Evolutionary conservation across 2,113 vertebrate species (phyloP), one percentile per base, ranked within the genome.

Genomic region (Muscicapa adusta): DNA sequence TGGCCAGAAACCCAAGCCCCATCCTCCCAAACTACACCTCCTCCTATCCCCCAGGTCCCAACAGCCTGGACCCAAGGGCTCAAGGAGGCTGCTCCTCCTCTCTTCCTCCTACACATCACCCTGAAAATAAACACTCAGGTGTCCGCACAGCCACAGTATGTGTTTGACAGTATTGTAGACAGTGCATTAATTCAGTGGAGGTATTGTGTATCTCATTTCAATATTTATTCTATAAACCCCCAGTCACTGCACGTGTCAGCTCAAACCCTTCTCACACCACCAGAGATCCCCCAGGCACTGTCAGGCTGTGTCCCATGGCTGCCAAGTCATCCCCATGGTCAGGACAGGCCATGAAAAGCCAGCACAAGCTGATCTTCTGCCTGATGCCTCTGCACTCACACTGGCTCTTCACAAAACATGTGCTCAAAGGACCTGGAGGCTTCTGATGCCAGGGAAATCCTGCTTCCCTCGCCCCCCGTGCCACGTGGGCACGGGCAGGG

Each of bases 331-430:
- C 31, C 1, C 3, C 2, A 0, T 4, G 62, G 9, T 10, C 16
- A 50, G 62, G 80, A 53, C 0, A 8, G 63, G 12, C 2, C 1
- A 12, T 0, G 28, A n/a, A 14, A 38, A 57, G 26, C 2, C 18
- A 2, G 26, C 2, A 0, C 0, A 0, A 50, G 45, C 34, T 31
- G 7, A n/a, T 31, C 14, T 56, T 43, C 73, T 8, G 40, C 51
- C 36, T 2, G 12, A 4, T 4, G 47, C 36, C 58, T 9, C 24
- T 2, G 68, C 62, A 11, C 79, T 61, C 28, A 2, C 19, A 2
- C 1, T 0, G 0, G 16, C 3, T 1, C 20, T 42, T 8, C 6
- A 4, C 25, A 31, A 58, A 84, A 63, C 33, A 13, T 1, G 4
- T 0, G 0, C 40, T 31, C 8, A 0, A 29, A 86, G 58, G 66